Conservation (phyloP, 2,888 invertebrate genomes). For the Chrysomela aeneicollis region DNA sequence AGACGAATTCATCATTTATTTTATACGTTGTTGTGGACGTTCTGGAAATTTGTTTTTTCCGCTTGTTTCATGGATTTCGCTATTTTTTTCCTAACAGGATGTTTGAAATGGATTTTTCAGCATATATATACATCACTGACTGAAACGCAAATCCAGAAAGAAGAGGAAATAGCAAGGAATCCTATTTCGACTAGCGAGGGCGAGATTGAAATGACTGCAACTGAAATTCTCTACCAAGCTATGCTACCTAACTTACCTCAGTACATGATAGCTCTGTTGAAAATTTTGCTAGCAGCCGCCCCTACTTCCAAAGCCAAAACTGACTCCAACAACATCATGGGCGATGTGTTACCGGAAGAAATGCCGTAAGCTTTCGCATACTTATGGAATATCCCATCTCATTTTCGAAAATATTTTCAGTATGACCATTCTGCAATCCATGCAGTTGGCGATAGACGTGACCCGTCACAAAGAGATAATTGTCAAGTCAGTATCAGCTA, state of each 20-base stretch:
- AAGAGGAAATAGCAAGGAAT: constrained; percentile 90
- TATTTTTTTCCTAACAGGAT: constrained; percentile 8
- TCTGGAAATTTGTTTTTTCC: not conserved
- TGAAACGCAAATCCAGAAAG: constrained; percentile 90
- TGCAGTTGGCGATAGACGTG: constrained; percentile 96
- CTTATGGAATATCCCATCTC: not conserved
- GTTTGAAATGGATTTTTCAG: constrained; percentile 60
- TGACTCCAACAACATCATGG: constrained; percentile 97
- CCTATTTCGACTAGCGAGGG: constrained; percentile 89
- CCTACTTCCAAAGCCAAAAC: constrained; percentile 98
- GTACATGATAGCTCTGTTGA: constrained; percentile 96
- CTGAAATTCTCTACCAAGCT: constrained; percentile 90
- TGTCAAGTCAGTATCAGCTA: constrained; percentile 95
- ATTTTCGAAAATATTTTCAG: constrained; percentile 55
- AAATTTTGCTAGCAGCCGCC: constrained; percentile 95
- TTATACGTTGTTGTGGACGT: not conserved
- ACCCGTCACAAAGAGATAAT: constrained; percentile 99
- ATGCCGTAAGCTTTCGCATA: constrained; percentile 75
- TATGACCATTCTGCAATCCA: constrained; percentile 92
- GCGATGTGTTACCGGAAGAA: constrained; percentile 96
- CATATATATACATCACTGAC: constrained; percentile 94
- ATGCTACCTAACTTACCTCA: constrained; percentile 96
- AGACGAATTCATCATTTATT: not conserved
- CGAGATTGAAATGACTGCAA: constrained; percentile 80
- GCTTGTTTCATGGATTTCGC: not conserved